Percentiles rank a stretch among this genome's conserved stretches.
These are phyloP conservation scores for Coccyzus lansbergi DNA, from an alignment of 2,797 vertebrate genomes.

Conservation along the genomic window DNA sequence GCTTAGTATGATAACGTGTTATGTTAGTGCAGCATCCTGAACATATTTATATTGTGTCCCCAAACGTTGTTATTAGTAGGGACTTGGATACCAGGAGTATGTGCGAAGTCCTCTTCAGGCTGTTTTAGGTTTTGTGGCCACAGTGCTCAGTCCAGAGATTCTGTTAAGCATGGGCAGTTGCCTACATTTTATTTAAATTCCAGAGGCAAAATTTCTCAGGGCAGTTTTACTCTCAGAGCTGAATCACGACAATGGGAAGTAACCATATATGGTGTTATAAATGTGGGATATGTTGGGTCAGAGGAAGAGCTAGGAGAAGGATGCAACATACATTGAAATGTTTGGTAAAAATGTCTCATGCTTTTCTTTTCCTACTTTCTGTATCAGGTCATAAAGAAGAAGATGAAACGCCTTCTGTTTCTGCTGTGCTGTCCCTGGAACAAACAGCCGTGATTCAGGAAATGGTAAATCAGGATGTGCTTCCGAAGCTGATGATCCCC, in stretches of 20 bases:
- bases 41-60: not conserved
- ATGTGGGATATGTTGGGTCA: rapidly evolving
- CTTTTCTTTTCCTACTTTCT: not conserved
- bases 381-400: constrained; percentile 86
- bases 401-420: constrained; percentile 78
- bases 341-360: not conserved
- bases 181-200: not conserved
- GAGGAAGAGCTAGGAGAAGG: not conserved
- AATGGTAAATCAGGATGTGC: constrained; percentile 73
- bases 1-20: not conserved
- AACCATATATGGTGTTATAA: not conserved
- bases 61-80: not conserved
- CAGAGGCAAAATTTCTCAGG: not conserved
- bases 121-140: not conserved
- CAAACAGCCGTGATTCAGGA: constrained; percentile 78
- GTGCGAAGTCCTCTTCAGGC: not conserved
- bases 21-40: not conserved
- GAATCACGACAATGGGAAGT: not conserved
- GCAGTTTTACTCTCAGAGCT: not conserved
- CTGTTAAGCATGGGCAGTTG: not conserved
- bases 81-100: not conserved
- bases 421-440: constrained; percentile 75
- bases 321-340: not conserved
- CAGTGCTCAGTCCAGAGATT: not conserved
- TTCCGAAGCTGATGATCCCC: constrained; percentile 67